Conservation (phyloP, 2,888 invertebrate genomes). For the Tipula helvola region DNA sequence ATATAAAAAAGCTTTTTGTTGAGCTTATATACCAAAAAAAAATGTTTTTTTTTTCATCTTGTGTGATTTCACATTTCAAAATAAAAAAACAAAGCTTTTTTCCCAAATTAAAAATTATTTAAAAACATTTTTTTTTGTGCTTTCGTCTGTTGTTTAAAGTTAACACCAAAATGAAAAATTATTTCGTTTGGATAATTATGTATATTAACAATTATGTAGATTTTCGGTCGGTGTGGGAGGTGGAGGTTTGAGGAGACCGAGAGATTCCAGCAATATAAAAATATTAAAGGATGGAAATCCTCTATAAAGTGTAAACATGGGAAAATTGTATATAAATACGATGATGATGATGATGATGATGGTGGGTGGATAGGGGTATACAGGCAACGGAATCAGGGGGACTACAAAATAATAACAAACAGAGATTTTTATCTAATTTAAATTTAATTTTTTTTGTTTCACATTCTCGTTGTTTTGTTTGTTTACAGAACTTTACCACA, state of each 20-base stretch:
- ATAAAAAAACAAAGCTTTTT: neutral
- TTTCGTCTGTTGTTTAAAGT: neutral
- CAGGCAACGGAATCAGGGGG: neutral
- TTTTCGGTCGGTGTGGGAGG: neutral
- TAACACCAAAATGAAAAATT: neutral
- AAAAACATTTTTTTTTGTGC: neutral
- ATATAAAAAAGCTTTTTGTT: neutral
- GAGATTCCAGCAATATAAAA: neutral
- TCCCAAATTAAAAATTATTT: neutral
- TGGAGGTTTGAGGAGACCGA: neutral
- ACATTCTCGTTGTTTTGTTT: neutral
- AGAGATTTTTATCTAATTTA: conserved; percentile 4
- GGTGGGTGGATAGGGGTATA: neutral
- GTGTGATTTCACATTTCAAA: neutral
- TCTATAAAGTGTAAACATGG: neutral
- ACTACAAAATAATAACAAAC: neutral
- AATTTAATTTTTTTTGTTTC: neutral
- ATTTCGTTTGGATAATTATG: neutral
- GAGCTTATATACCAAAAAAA: neutral
- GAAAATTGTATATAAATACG: neutral
- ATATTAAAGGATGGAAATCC: neutral
- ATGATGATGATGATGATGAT: neutral
- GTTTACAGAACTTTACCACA: conserved; percentile 28
- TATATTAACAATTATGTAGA: neutral
- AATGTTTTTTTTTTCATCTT: neutral